Base-by-base conservation (phyloP, 1,140 invertebrate genomes). In the Lucilia sericata region DNA sequence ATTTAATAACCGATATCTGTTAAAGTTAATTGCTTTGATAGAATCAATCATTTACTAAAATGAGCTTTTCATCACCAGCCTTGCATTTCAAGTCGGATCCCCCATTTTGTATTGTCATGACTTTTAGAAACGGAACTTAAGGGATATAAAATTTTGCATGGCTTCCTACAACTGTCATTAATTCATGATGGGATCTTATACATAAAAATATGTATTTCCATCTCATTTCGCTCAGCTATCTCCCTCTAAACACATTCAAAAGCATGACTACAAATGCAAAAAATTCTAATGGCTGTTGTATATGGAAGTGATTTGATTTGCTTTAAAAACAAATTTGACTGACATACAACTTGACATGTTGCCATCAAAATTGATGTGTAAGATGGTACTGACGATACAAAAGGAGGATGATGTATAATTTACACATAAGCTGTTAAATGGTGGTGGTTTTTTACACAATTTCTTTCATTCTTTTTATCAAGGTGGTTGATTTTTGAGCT, bases 331-430 rank as follows among this genome's bases (percentile, higher is more conserved):
- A 70, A 70, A 70, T 70, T 70, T 70, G 19, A 21, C 10, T 70
- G 65, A 70, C 65, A 70, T 21, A 70, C 65, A 70, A 70, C 65
- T 70, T 70, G 65, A 70, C 65, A 70, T 70, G 65, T 70, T 21
- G 65, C 65, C 65, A 70, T 70, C 65, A 70, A 70, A 70, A 25
- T 70, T 70, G 65, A 70, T 70, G 65, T 70, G 10, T 70, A 70
- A 70, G 65, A 70, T 70, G 65, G 65, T 70, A 12, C 7, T 70
- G 65, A 70, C 10, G n/a, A 8, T 2, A n/a, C 7, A 25, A 65
- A 70, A 25, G 65, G n/a, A 21, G 65, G 65, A 21, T 21, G 65
- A 70, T 70, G 14, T 42, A 9, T 19, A 70, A 17, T 60, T 70
- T 25, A 70, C n/a, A 21, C n/a, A 5, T 70, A 21, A 70, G 19